A percentile compares a stretch with the other conserved stretches of the same genome.
phyloP scores from a whole-genome alignment of 2,888 invertebrate species.

The Phaonia tiefii region DNA sequence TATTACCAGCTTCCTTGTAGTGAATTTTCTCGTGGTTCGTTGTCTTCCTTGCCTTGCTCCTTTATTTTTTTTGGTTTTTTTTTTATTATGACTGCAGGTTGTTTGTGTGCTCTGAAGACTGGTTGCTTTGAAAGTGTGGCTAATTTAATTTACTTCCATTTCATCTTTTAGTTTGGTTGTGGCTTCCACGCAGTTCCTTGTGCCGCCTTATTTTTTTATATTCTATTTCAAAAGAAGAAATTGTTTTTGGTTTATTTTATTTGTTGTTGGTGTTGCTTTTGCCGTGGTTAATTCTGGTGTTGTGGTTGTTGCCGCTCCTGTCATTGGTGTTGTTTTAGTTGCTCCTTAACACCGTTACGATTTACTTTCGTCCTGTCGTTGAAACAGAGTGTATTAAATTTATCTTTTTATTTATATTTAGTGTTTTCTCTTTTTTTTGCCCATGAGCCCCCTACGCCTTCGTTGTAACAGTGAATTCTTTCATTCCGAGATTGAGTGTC shows the following conservation, averaged over 20 bases:
- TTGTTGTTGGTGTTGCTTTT: not conserved
- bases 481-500: too few relatives aligned
- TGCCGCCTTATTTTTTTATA: too few relatives aligned
- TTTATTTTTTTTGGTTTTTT: too few relatives aligned
- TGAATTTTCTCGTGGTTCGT: not conserved
- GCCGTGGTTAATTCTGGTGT: not conserved
- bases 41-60: not conserved
- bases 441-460: too few relatives aligned
- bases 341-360: conserved; percentile 14
- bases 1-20: conserved; percentile 7
- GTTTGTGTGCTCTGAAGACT: conserved; percentile 16
- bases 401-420: conserved; percentile 15
- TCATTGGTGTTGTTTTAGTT: conserved; percentile 12
- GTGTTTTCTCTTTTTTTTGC: not conserved
- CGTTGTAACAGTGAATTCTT: too few relatives aligned
- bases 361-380: conserved; percentile 7
- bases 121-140: not conserved
- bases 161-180: not conserved
- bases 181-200: not conserved
- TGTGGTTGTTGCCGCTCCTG: not conserved
- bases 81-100: conserved; percentile 26
- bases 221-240: conserved; percentile 10
- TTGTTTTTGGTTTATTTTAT: conserved; percentile 24
- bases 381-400: conserved; percentile 11
- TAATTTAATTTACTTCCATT: conserved; percentile 30